phyloP scores from a whole-genome alignment of 2,888 invertebrate species.

The Cynaeus angustus region DNA sequence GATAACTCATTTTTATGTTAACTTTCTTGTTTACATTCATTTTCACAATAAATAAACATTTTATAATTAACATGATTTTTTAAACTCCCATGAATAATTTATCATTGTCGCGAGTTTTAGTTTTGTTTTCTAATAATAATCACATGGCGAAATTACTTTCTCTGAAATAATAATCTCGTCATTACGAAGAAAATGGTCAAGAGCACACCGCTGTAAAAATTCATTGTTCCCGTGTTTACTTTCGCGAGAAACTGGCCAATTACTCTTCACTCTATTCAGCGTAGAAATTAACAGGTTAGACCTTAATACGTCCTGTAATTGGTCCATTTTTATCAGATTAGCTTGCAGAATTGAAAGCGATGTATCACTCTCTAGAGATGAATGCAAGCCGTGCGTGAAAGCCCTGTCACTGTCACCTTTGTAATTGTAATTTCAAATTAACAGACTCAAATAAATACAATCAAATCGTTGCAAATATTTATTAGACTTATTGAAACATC shows the following conservation, averaged over 20 bases:
- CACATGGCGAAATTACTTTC: neutral
- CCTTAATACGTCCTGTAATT: neutral
- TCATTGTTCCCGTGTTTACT: neutral
- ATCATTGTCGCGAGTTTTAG: too few species aligned
- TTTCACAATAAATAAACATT: neutral
- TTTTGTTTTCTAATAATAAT: too few species aligned
- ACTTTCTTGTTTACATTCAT: constrained; percentile 23
- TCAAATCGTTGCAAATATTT: too few species aligned
- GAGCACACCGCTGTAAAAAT: neutral
- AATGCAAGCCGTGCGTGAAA: neutral
- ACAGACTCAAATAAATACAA: too few species aligned
- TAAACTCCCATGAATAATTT: too few species aligned
- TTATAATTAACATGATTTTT: neutral
- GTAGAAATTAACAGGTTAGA: neutral
- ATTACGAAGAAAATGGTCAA: neutral
- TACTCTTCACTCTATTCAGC: neutral
- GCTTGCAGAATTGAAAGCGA: neutral
- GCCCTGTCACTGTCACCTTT: neutral
- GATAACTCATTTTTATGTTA: constrained; percentile 42
- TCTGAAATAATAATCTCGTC: neutral
- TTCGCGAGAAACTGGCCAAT: neutral
- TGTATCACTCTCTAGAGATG: neutral
- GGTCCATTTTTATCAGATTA: neutral
- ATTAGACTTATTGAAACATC: too few species aligned
- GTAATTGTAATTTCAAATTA: too few species aligned